Evolutionary conservation across 2,888 invertebrate genomes (phyloP).

Genomic region (Syritta pipiens): DNA sequence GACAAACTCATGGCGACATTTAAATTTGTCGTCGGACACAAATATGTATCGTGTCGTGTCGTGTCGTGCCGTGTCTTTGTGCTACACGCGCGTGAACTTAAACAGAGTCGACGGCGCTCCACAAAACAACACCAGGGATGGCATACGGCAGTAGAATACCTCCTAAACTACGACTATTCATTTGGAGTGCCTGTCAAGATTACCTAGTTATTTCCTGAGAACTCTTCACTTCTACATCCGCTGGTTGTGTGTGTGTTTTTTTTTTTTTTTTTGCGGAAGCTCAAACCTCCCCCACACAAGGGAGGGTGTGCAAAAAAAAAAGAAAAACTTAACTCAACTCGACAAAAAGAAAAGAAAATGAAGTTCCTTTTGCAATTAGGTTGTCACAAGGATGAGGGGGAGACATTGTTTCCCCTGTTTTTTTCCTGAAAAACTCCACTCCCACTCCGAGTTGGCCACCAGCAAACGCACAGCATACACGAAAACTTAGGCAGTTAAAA

Average conservation of each 20-base stretch:
- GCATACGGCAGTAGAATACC: slow-evolving; percentile 34
- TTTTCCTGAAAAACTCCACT: slow-evolving; percentile 41
- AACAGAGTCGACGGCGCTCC: slow-evolving; percentile 28
- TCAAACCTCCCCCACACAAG: not conserved
- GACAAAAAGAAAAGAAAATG: slow-evolving; percentile 33
- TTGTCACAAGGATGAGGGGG: slow-evolving; percentile 65
- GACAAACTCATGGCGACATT: slow-evolving; percentile 5
- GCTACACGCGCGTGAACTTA: not conserved
- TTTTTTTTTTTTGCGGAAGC: too few relatives aligned
- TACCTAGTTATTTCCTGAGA: slow-evolving; percentile 69
- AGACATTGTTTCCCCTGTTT: too few relatives aligned
- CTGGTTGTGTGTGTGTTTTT: slow-evolving; percentile 25
- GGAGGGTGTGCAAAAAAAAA: not conserved
- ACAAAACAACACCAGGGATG: slow-evolving; percentile 4
- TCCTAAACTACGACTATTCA: slow-evolving; percentile 62
- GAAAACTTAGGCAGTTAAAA: slow-evolving; percentile 13
- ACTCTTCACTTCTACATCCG: slow-evolving; percentile 66
- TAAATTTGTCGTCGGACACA: slow-evolving; percentile 23
- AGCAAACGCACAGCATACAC: too few relatives aligned
- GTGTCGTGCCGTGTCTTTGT: not conserved
- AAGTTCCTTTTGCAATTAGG: slow-evolving; percentile 65
- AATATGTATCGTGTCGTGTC: too few relatives aligned
- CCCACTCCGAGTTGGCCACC: too few relatives aligned
- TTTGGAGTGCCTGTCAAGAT: slow-evolving; percentile 67
- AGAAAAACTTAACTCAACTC: not conserved